phyloP scores from a whole-genome alignment of 2,113 vertebrate species.

The Gymnobelideus leadbeateri region DNA sequence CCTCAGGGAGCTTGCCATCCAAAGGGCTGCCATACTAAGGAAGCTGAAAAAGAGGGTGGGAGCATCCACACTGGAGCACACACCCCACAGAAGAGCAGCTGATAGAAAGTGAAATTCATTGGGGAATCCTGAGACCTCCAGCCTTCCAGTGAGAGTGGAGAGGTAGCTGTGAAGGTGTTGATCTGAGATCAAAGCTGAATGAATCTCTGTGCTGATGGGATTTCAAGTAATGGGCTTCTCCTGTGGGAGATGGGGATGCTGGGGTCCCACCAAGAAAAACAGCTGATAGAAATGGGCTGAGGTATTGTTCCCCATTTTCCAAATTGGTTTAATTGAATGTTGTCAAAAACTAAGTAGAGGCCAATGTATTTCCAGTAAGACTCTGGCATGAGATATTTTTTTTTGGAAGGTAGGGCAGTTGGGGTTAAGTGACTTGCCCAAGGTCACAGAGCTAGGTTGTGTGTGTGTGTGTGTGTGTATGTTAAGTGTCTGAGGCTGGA shows the following conservation, averaged over 20 bases:
- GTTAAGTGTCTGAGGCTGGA: too few relatives aligned
- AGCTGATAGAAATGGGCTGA: background rate
- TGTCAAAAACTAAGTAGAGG: conserved; percentile 31
- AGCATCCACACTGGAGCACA: too few relatives aligned
- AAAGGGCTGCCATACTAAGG: background rate
- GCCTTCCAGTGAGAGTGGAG: background rate
- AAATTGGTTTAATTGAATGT: conserved; percentile 63
- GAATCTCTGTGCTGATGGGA: background rate
- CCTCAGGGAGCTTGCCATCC: background rate
- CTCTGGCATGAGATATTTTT: too few relatives aligned
- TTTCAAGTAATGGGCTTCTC: background rate
- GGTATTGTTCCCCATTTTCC: conserved; percentile 68
- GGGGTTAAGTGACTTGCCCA: too few relatives aligned
- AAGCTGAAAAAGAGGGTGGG: too few relatives aligned
- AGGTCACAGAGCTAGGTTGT: too few relatives aligned
- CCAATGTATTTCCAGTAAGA: background rate
- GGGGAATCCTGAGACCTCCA: background rate
- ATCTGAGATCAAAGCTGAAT: background rate
- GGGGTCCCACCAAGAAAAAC: background rate
- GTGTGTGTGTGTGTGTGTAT: too few relatives aligned
- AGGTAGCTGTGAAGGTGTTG: background rate
- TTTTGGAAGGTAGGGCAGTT: too few relatives aligned
- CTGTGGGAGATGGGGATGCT: background rate
- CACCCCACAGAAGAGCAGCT: too few relatives aligned
- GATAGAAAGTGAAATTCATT: background rate